Percentiles rank a stretch among this genome's conserved stretches.
phyloP scores from a whole-genome alignment of 2,797 vertebrate species.

The Takifugu rubripes region DNA sequence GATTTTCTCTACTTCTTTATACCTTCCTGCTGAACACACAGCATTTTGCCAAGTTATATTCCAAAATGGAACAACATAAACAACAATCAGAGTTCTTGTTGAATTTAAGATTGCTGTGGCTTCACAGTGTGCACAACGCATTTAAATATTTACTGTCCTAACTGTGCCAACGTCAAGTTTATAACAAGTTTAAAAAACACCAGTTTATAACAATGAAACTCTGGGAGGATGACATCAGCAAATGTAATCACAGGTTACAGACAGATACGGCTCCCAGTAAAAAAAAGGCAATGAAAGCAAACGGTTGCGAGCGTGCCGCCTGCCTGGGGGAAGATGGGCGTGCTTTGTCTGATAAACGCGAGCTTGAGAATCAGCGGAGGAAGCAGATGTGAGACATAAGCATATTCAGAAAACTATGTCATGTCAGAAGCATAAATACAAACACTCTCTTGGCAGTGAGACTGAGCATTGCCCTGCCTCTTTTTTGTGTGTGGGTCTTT shows the following conservation, averaged over 20 bases:
- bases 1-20: not conserved
- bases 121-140: slow-evolving; percentile 4
- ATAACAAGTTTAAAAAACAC: slow-evolving; percentile 4
- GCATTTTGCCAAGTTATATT: not conserved
- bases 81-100: not conserved
- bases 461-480: slow-evolving; percentile 18
- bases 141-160: not conserved
- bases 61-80: not conserved
- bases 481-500: slow-evolving; percentile 5
- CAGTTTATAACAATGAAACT: slow-evolving; percentile 28
- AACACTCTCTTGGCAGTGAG: slow-evolving; percentile 23
- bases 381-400: slow-evolving; percentile 55
- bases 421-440: slow-evolving; percentile 45
- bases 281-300: slow-evolving; percentile 31
- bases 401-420: slow-evolving; percentile 49
- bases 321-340: slow-evolving; percentile 11
- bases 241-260: slow-evolving; percentile 38
- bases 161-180: slow-evolving; percentile 11
- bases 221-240: slow-evolving; percentile 21
- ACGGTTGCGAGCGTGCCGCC: slow-evolving; percentile 4
- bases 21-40: not conserved
- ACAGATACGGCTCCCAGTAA: slow-evolving; percentile 19
- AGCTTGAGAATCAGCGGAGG: slow-evolving; percentile 35
- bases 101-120: slow-evolving; percentile 1
- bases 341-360: slow-evolving; percentile 22